Evolutionary conservation across 2,113 vertebrate species (phyloP).

Genomic region (Poeciliopsis retropinna): DNA sequence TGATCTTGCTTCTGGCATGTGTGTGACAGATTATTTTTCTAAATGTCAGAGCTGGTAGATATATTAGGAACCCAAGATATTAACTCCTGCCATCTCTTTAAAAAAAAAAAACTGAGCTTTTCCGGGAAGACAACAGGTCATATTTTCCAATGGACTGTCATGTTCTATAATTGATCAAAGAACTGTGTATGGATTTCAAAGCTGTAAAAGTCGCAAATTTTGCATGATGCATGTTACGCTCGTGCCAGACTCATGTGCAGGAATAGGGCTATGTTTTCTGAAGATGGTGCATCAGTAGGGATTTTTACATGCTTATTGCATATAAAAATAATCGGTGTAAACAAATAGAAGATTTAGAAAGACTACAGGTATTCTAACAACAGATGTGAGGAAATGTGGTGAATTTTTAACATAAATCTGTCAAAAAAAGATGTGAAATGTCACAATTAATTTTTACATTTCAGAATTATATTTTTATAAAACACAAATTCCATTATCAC

Average conservation of each 20-base stretch:
- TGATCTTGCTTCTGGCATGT: slow-evolving; percentile 25
- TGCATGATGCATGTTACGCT: neutral
- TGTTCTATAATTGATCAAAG: slow-evolving; percentile 4
- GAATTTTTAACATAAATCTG: neutral
- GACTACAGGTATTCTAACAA: neutral
- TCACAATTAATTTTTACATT: neutral
- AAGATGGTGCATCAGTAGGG: neutral
- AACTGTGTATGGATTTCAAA: neutral
- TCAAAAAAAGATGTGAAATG: neutral
- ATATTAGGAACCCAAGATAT: slow-evolving; percentile 2
- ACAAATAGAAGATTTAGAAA: too few species aligned
- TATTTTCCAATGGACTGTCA: slow-evolving; percentile 8
- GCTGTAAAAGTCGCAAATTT: neutral
- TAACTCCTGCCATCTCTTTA: slow-evolving; percentile 23
- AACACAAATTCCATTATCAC: too few species aligned
- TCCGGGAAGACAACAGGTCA: neutral
- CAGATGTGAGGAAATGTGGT: neutral
- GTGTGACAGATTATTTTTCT: slow-evolving; percentile 36
- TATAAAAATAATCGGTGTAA: too few species aligned
- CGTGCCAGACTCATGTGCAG: neutral
- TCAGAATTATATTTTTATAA: neutral
- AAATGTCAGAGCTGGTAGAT: slow-evolving; percentile 25
- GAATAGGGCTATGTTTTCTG: neutral
- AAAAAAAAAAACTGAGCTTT: slow-evolving; percentile 22
- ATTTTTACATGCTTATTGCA: too few species aligned